These are phyloP conservation scores for Otolemur garnettii DNA, from an alignment of 2,113 vertebrate species.

Conservation along the genomic window DNA sequence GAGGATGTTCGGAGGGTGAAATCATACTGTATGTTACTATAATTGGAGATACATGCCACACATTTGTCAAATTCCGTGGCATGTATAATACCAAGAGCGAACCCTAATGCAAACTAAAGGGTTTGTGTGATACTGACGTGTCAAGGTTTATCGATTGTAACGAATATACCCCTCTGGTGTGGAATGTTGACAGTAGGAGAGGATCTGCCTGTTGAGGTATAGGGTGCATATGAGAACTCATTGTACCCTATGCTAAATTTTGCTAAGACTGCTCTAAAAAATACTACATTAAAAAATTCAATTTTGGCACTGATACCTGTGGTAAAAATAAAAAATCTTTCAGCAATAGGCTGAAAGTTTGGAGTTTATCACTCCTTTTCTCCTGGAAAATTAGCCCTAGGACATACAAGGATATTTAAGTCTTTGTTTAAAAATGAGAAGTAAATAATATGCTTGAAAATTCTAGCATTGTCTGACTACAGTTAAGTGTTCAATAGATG, in stretches of 20 bases:
- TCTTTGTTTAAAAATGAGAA: neutral
- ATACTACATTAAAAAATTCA: neutral
- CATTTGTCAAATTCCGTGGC: neutral
- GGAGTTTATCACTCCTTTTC: neutral
- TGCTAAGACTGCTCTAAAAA: slow-evolving; percentile 16
- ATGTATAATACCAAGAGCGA: neutral
- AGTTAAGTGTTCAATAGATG: slow-evolving; percentile 6
- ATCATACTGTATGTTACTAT: neutral
- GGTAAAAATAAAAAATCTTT: neutral
- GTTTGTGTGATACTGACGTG: neutral
- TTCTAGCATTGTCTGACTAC: slow-evolving; percentile 13
- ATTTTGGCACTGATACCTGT: neutral
- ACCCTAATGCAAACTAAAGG: neutral
- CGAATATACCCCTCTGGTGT: neutral
- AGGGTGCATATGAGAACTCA: neutral
- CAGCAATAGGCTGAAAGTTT: slow-evolving; percentile 4
- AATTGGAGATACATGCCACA: neutral
- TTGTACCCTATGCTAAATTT: neutral
- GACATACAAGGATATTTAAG: neutral
- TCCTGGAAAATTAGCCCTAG: slow-evolving; percentile 18
- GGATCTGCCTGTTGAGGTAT: fast-evolving
- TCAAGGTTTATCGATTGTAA: neutral
- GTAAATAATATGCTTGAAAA: slow-evolving; percentile 30
- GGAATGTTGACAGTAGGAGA: neutral
- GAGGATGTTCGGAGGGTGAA: neutral